Percentiles rank a stretch among this genome's conserved stretches.
These are phyloP conservation scores for Scylla paramamosain DNA, from an alignment of 1,140 invertebrate genomes.

Conservation along the genomic window DNA sequence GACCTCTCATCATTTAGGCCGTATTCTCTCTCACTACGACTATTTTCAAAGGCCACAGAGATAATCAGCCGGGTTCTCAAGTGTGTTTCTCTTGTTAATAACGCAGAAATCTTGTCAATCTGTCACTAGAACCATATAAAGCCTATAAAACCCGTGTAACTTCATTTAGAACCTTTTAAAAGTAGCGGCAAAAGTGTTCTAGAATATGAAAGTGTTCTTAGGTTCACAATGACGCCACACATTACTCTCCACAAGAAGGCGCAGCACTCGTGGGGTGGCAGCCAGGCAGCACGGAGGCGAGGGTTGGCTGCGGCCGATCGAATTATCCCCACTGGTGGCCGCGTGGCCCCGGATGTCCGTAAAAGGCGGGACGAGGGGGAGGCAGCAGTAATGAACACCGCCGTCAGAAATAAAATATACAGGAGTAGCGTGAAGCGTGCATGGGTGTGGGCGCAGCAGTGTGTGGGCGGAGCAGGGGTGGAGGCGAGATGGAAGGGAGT, in stretches of 20 bases:
- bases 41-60: too few species aligned
- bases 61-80: too few species aligned
- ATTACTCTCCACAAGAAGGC: neutral
- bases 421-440: constrained; percentile 17
- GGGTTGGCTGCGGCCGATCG: neutral
- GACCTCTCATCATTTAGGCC: too few species aligned
- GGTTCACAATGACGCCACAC: neutral
- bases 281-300: neutral
- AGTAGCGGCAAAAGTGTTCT: too few species aligned
- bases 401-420: constrained; percentile 24
- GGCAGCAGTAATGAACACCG: neutral
- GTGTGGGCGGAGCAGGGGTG: neutral
- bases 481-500: neutral
- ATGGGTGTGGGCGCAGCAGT: neutral
- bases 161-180: too few species aligned
- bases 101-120: too few species aligned
- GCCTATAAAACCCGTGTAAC: too few species aligned
- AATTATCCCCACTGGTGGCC: neutral
- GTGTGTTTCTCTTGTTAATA: too few species aligned
- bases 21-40: too few species aligned
- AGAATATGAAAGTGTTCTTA: neutral
- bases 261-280: neutral
- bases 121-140: too few species aligned
- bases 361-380: neutral
- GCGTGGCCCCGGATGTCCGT: neutral